A percentile compares a stretch with the other conserved stretches of the same genome.
Conservation (phyloP, 1,140 invertebrate genomes). For the Orius insidiosus region DNA sequence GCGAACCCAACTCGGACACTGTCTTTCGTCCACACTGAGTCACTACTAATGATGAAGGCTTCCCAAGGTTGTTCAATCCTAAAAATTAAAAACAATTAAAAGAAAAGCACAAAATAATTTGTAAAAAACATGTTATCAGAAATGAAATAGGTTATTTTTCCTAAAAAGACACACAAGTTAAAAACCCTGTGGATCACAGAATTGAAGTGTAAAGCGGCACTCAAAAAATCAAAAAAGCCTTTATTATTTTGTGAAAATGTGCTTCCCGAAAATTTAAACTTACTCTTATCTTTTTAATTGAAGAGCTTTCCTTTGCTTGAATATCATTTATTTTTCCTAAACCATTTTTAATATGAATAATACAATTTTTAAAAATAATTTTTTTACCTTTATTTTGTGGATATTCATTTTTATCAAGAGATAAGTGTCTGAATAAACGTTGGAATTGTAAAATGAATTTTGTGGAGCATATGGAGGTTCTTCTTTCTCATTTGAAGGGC, state of each 20-base stretch:
- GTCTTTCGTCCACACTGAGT: constrained; percentile 20
- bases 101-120: no score
- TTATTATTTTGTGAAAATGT: background rate
- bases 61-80: constrained; percentile 13
- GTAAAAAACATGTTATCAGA: background rate
- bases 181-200: background rate
- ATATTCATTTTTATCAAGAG: constrained; percentile 17
- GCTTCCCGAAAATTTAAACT: background rate
- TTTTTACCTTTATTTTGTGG: constrained; percentile 10
- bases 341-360: background rate
- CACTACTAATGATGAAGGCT: constrained; percentile 19
- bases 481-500: constrained; percentile 8
- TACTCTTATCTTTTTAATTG: background rate
- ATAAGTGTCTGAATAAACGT: constrained; percentile 21
- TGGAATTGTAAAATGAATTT: constrained; percentile 17
- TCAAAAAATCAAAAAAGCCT: background rate
- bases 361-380: no score
- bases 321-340: background rate
- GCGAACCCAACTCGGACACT: constrained; percentile 19
- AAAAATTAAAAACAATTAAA: constrained; percentile 2
- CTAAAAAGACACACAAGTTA: background rate
- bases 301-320: background rate
- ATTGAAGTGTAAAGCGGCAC: background rate
- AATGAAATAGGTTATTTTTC: background rate
- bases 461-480: constrained; percentile 17